These are phyloP conservation scores for Eurytoma californica DNA, from an alignment of 2,888 invertebrate species.

Conservation along the genomic window DNA sequence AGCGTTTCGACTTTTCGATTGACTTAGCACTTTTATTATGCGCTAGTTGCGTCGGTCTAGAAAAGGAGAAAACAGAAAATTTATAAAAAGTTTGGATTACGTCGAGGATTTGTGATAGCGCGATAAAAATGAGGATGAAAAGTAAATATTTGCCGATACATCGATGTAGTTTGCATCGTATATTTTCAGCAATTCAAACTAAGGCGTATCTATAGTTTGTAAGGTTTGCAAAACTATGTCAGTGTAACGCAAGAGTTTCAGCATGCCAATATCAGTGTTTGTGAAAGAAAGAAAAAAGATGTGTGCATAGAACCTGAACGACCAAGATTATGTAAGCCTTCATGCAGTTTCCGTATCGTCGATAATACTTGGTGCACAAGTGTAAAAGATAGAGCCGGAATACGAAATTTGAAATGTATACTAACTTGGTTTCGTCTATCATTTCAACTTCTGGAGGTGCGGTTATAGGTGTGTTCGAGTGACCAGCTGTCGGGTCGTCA, in stretches of 20 bases:
- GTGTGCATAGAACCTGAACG: background rate
- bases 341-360: background rate
- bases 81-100: background rate
- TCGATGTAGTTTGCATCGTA: no score
- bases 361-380: background rate
- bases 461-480: conserved; percentile 98
- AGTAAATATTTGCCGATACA: no score
- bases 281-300: background rate
- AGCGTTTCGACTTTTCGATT: conserved; percentile 3
- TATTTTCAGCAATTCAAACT: no score
- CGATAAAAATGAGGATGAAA: no score
- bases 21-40: conserved; percentile 20
- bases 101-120: conserved; percentile 1
- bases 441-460: conserved; percentile 95
- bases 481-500: conserved; percentile 96
- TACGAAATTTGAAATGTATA: conserved; percentile 75
- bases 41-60: conserved; percentile 43
- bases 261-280: no score
- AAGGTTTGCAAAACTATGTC: no score
- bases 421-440: conserved; percentile 98
- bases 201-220: no score
- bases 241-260: no score
- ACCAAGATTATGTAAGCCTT: background rate
- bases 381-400: background rate
- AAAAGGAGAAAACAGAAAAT: conserved; percentile 33